These are phyloP conservation scores for Conus ventricosus DNA, from an alignment of 1,140 invertebrate genomes.

Conservation along the genomic window DNA sequence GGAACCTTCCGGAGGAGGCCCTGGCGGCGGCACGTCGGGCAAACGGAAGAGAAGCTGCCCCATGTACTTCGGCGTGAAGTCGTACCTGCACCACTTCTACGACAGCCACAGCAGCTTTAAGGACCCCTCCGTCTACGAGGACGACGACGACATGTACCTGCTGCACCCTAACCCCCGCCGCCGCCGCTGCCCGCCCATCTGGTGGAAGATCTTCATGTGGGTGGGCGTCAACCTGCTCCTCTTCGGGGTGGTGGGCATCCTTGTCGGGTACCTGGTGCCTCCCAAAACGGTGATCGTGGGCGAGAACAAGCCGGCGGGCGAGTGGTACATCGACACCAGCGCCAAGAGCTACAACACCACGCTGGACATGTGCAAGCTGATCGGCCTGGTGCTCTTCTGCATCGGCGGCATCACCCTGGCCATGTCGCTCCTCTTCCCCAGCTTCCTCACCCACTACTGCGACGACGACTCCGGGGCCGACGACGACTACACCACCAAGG, in stretches of 20 bases:
- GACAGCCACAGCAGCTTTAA: slow-evolving; percentile 68
- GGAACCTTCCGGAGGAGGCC: neutral
- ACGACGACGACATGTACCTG: slow-evolving; percentile 75
- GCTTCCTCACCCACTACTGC: slow-evolving; percentile 74
- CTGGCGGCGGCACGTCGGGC: neutral
- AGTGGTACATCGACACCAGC: slow-evolving; percentile 75
- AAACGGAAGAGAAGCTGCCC: slow-evolving; percentile 63
- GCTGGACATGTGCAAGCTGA: slow-evolving; percentile 77
- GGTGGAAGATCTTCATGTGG: slow-evolving; percentile 76
- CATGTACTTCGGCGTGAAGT: slow-evolving; percentile 76
- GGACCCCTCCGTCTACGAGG: slow-evolving; percentile 71
- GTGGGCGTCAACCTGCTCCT: slow-evolving; percentile 75
- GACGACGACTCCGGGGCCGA: slow-evolving; percentile 68
- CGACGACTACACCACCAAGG: slow-evolving; percentile 59
- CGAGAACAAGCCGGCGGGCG: slow-evolving; percentile 68
- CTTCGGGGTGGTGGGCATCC: slow-evolving; percentile 75
- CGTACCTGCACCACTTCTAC: slow-evolving; percentile 77
- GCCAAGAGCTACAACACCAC: slow-evolving; percentile 77
- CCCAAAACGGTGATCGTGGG: slow-evolving; percentile 72
- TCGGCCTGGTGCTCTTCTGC: slow-evolving; percentile 77
- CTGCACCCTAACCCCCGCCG: slow-evolving; percentile 69
- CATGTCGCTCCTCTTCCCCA: slow-evolving; percentile 76
- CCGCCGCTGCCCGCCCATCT: slow-evolving; percentile 70
- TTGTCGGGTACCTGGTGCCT: slow-evolving; percentile 77
- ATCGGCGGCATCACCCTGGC: slow-evolving; percentile 76